These are phyloP conservation scores for Condylura cristata DNA, from an alignment of 2,113 vertebrate species.

Conservation along the genomic window DNA sequence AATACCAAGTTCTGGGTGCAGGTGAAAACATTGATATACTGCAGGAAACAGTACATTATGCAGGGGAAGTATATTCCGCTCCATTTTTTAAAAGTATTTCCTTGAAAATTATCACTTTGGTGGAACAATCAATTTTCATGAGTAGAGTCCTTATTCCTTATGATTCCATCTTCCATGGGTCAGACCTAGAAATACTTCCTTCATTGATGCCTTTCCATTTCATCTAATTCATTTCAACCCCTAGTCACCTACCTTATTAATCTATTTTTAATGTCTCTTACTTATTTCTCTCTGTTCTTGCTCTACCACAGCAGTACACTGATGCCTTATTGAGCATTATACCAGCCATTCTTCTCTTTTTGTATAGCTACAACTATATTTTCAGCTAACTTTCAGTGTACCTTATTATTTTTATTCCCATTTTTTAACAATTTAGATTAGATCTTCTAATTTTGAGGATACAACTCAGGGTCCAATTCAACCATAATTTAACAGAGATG, in stretches of 20 bases:
- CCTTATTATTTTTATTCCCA: background rate
- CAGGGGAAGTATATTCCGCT: slow-evolving; percentile 65
- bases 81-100: slow-evolving; percentile 74
- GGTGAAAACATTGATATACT: slow-evolving; percentile 66
- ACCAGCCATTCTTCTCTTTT: background rate
- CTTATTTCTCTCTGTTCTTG: slow-evolving; percentile 74
- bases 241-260: slow-evolving; percentile 80
- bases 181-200: slow-evolving; percentile 77
- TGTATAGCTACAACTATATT: background rate
- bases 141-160: slow-evolving; percentile 76
- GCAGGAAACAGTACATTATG: slow-evolving; percentile 68
- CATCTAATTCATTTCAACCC: slow-evolving; percentile 79
- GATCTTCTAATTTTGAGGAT: background rate
- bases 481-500: background rate
- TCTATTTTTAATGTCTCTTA: slow-evolving; percentile 82
- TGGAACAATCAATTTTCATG: slow-evolving; percentile 79
- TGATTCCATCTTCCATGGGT: slow-evolving; percentile 78
- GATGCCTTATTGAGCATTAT: slow-evolving; percentile 68
- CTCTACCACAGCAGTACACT: slow-evolving; percentile 51
- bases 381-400: slow-evolving; percentile 42
- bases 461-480: background rate
- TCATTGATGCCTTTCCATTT: slow-evolving; percentile 80
- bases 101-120: slow-evolving; percentile 78
- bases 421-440: background rate
- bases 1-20: slow-evolving; percentile 37